Conservation (phyloP, 2,888 invertebrate genomes). For the Byasa hedistus region DNA sequence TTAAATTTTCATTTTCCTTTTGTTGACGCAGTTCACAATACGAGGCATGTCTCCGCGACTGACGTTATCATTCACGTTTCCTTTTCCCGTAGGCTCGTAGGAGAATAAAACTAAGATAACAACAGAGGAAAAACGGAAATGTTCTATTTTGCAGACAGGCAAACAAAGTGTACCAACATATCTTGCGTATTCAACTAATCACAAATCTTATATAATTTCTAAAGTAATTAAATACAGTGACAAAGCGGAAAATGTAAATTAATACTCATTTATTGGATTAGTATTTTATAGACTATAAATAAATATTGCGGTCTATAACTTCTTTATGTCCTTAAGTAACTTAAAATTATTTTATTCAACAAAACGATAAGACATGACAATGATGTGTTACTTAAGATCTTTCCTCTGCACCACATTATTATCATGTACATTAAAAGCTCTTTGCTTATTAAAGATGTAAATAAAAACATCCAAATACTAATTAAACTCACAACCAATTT, state of each 20-base stretch:
- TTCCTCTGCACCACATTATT: no score
- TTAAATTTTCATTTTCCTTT: slow-evolving; percentile 25
- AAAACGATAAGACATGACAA: no score
- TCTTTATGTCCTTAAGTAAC: no score
- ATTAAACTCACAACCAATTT: no score
- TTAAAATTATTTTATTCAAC: no score
- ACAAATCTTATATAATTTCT: neutral
- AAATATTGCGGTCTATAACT: no score
- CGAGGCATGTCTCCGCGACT: slow-evolving; percentile 25
- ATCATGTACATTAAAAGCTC: no score
- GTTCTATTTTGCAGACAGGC: slow-evolving; percentile 17
- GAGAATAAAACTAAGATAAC: slow-evolving; percentile 29
- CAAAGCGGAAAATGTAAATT: neutral
- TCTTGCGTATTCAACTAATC: neutral
- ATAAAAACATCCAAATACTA: no score
- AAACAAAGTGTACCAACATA: slow-evolving; percentile 13
- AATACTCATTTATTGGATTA: neutral
- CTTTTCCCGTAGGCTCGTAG: slow-evolving; percentile 21
- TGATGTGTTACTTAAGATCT: no score
- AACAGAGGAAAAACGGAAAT: slow-evolving; percentile 26
- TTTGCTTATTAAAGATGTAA: no score
- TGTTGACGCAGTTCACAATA: slow-evolving; percentile 27
- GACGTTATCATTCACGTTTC: slow-evolving; percentile 29
- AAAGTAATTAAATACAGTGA: neutral
- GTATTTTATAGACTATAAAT: no score